Conservation (phyloP, 2,113 vertebrate species). For the Beaufortia kweichowensis region DNA sequence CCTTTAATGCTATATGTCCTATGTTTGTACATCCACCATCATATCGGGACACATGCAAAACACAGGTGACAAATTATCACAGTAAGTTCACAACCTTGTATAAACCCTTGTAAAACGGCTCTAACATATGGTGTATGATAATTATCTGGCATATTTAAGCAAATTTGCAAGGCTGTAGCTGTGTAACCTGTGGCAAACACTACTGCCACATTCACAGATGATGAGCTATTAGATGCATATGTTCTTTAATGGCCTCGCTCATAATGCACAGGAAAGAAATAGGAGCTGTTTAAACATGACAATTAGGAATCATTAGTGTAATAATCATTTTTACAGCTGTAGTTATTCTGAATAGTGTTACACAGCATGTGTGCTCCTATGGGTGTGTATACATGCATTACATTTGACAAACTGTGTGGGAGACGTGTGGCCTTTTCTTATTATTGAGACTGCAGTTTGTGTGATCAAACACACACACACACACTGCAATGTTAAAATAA, state of each 20-base stretch:
- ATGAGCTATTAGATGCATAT: neutral
- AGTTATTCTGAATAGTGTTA: conserved; percentile 3
- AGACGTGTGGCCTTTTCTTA: neutral
- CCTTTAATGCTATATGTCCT: no score
- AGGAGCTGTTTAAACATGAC: neutral
- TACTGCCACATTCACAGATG: conserved; percentile 2
- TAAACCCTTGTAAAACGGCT: neutral
- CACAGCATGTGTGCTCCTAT: conserved; percentile 9
- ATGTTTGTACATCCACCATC: no score
- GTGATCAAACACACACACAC: neutral
- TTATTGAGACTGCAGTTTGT: conserved; percentile 1
- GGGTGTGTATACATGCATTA: neutral
- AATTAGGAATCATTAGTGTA: neutral
- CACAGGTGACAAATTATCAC: neutral
- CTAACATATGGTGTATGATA: conserved; percentile 10
- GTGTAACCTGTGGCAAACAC: conserved; percentile 4
- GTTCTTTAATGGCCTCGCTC: conserved; percentile 8
- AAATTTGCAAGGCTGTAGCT: neutral
- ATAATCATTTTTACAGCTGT: neutral
- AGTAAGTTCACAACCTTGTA: neutral
- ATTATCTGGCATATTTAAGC: neutral
- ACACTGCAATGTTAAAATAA: neutral
- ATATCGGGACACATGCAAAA: neutral
- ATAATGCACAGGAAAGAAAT: neutral
- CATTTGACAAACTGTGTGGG: neutral